Conservation (phyloP, 2,888 invertebrate species). For the Drosophila borborema region DNA sequence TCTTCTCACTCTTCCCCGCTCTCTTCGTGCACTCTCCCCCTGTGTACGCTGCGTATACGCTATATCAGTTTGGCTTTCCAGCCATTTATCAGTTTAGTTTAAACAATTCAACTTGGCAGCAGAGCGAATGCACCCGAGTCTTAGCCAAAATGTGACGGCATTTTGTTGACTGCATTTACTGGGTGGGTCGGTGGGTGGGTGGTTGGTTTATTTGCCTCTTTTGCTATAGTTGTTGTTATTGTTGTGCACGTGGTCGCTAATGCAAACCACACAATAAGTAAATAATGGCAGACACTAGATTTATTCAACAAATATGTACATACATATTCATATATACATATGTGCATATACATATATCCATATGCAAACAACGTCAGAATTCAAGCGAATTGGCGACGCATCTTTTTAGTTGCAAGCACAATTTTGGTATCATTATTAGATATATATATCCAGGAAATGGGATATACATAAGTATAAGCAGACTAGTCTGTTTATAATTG, state of each 20-base stretch:
- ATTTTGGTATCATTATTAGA: background rate
- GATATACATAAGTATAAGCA: background rate
- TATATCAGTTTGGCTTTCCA: constrained; percentile 48
- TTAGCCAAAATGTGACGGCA: constrained; percentile 53
- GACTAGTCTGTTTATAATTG: background rate
- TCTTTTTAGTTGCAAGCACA: constrained; percentile 11
- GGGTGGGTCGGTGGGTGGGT: constrained; percentile 16
- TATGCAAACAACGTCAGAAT: constrained; percentile 12
- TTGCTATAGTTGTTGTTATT: constrained; percentile 16
- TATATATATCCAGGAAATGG: constrained; percentile 6
- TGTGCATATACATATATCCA: background rate
- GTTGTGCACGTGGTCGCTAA: constrained; percentile 62
- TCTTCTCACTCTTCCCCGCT: background rate
- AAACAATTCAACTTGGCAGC: constrained; percentile 64
- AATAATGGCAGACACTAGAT: constrained; percentile 68
- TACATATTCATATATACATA: background rate
- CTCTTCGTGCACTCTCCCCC: background rate
- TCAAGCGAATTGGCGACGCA: constrained; percentile 27
- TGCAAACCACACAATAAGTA: constrained; percentile 57
- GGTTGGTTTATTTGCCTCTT: constrained; percentile 4
- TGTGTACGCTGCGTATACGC: background rate
- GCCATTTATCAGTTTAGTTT: constrained; percentile 66
- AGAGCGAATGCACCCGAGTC: constrained; percentile 46
- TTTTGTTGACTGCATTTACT: constrained; percentile 14
- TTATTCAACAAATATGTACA: constrained; percentile 32